A percentile compares a stretch with the other conserved stretches of the same genome.
phyloP scores from a whole-genome alignment of 2,797 vertebrate species.

The Garrulus glandarius region DNA sequence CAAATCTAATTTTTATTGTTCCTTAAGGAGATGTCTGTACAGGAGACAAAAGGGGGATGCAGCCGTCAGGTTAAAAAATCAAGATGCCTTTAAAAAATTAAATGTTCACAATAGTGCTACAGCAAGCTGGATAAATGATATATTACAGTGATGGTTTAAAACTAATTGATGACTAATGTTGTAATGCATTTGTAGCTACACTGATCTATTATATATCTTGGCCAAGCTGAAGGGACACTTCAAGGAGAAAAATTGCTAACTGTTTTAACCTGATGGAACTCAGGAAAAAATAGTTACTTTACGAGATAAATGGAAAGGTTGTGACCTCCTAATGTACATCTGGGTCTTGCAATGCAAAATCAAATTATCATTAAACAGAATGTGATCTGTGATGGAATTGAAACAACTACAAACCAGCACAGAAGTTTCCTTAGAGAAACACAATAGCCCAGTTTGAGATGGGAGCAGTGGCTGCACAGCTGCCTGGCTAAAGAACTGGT shows the following conservation, averaged over 20 bases:
- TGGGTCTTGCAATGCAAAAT: conserved; percentile 75
- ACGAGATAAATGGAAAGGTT: conserved; percentile 73
- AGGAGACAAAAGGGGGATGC: conserved; percentile 74
- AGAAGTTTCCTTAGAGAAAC: conserved; percentile 32
- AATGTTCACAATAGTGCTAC: conserved; percentile 75
- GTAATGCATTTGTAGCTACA: conserved; percentile 79
- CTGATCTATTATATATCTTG: conserved; percentile 79
- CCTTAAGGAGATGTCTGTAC: conserved; percentile 74
- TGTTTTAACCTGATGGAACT: conserved; percentile 79
- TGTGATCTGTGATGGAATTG: conserved; percentile 45
- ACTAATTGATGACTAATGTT: conserved; percentile 84
- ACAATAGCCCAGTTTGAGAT: neutral
- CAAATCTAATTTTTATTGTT: conserved; percentile 82
- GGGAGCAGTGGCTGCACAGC: neutral
- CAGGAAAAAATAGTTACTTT: conserved; percentile 76
- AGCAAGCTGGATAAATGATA: conserved; percentile 78
- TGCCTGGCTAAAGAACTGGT: conserved; percentile 10
- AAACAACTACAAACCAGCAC: conserved; percentile 31
- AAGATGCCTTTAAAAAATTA: conserved; percentile 79
- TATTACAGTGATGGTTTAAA: conserved; percentile 76
- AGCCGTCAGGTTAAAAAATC: conserved; percentile 68
- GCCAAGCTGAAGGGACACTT: conserved; percentile 73
- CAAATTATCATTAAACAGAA: conserved; percentile 77
- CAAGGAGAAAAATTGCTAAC: conserved; percentile 82
- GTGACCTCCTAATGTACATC: conserved; percentile 74